A percentile compares a stretch with the other conserved stretches of the same genome.
Evolutionary conservation across 2,888 invertebrate species (phyloP).

Genomic region (Ptychoptera albimana): DNA sequence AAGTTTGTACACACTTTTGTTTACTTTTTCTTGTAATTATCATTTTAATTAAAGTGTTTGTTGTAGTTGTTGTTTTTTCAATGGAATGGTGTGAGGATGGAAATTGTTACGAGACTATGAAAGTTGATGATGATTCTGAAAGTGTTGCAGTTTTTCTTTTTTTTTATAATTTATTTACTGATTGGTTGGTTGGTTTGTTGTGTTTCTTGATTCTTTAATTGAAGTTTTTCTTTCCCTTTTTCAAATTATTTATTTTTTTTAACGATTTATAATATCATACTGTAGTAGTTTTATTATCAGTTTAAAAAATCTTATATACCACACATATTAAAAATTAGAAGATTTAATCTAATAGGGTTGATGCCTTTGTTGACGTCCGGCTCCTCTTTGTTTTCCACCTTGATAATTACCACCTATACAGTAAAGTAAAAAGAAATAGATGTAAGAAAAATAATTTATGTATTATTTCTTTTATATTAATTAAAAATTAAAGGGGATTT

Average conservation of each 20-base stretch:
- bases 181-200: background rate
- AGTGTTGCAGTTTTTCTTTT: background rate
- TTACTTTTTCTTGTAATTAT: no score
- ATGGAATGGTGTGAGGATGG: slow-evolving; percentile 13
- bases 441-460: no score
- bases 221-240: no score
- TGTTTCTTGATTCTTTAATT: background rate
- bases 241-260: no score
- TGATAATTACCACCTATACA: slow-evolving; percentile 44
- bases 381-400: slow-evolving; percentile 74
- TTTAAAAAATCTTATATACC: slow-evolving; percentile 4
- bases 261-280: no score
- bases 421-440: background rate
- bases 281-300: no score
- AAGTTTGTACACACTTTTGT: no score
- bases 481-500: no score
- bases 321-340: slow-evolving; percentile 5
- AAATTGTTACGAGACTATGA: slow-evolving; percentile 7
- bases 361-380: slow-evolving; percentile 71
- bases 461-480: no score
- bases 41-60: no score
- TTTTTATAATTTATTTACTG: no score
- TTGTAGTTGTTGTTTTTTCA: slow-evolving; percentile 2
- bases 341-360: slow-evolving; percentile 53
- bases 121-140: slow-evolving; percentile 3